Conservation (phyloP, 2,113 vertebrate species). For the Rhinopithecus roxellana region DNA sequence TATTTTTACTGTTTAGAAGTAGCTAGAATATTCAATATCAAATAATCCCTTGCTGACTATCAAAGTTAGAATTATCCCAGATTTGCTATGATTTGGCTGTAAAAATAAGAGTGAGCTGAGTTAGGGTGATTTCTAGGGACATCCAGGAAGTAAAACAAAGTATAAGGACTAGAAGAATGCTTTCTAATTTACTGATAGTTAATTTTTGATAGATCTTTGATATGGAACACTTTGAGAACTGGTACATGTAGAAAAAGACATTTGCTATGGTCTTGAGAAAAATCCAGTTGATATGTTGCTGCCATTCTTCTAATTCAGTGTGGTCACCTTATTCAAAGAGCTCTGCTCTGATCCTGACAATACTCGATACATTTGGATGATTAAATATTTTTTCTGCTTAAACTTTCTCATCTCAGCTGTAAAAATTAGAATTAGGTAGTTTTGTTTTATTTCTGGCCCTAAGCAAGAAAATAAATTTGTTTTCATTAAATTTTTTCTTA, state of each 20-base stretch:
- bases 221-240: neutral
- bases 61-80: neutral
- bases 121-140: neutral
- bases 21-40: neutral
- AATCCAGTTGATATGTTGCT: neutral
- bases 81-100: constrained; percentile 8
- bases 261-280: neutral
- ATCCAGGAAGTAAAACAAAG: neutral
- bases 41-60: neutral
- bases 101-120: neutral
- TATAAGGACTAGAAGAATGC: neutral
- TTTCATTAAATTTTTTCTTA: neutral
- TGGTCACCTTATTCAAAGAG: neutral
- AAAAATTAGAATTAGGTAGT: neutral
- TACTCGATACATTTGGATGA: neutral
- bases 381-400: neutral
- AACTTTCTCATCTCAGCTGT: neutral
- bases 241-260: neutral
- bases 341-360: neutral
- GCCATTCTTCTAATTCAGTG: neutral
- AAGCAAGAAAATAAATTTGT: neutral
- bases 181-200: neutral
- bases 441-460: neutral
- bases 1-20: neutral
- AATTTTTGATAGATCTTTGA: neutral